phyloP scores from a whole-genome alignment of 2,797 vertebrate species.

The Falco peregrinus region DNA sequence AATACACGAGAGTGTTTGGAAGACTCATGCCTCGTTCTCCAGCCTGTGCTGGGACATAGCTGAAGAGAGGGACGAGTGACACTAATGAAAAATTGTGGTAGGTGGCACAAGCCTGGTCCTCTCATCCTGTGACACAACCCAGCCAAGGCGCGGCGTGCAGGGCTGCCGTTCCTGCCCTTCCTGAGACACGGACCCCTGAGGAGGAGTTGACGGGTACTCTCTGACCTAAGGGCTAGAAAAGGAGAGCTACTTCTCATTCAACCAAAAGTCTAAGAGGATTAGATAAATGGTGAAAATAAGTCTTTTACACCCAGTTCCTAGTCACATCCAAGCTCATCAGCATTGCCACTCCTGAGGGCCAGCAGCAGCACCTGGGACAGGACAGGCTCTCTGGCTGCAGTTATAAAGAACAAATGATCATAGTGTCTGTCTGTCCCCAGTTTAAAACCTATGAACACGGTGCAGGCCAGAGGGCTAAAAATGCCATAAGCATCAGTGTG shows the following conservation, averaged over 20 bases:
- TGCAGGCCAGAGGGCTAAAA: not conserved
- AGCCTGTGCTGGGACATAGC: not conserved
- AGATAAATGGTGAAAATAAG: not conserved
- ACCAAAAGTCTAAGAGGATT: not conserved
- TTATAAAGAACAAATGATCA: not conserved
- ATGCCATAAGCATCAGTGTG: not conserved
- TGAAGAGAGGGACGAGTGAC: accelerated
- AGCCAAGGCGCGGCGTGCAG: accelerated
- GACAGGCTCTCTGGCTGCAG: not conserved
- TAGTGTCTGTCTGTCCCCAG: not conserved
- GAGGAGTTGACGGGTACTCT: not conserved
- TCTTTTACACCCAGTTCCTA: not conserved
- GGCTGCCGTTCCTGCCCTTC: not conserved
- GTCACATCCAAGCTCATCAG: not conserved
- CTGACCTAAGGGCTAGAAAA: not conserved
- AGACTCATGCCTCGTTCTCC: not conserved
- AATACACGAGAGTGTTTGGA: not conserved
- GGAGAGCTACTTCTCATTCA: not conserved
- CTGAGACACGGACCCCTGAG: not conserved
- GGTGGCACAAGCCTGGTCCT: accelerated
- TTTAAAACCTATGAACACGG: not conserved
- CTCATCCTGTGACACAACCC: accelerated
- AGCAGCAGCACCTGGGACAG: accelerated
- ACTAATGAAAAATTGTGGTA: not conserved
- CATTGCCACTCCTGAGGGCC: not conserved